These are phyloP conservation scores for Tetropium fuscum DNA, from an alignment of 2,888 invertebrate species.

Conservation along the genomic window DNA sequence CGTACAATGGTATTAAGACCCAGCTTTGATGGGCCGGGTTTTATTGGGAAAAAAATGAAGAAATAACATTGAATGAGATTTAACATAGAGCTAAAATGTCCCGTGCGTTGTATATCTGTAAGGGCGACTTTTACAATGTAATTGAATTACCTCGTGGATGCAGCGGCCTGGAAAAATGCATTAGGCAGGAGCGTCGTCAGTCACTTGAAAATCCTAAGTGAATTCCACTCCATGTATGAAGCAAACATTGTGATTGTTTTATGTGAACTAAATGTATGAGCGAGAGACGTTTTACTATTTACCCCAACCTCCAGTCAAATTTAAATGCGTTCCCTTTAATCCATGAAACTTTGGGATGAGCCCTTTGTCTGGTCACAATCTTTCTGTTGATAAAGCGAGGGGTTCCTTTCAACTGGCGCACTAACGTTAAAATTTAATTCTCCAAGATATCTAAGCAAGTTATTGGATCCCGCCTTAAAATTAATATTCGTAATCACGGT, in stretches of 20 bases:
- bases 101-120: conserved; percentile 38
- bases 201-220: conserved; percentile 49
- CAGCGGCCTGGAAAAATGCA: conserved; percentile 58
- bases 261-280: conserved; percentile 32
- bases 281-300: conserved; percentile 8
- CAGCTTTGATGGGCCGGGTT: too few species aligned
- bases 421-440: too few species aligned
- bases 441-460: too few species aligned
- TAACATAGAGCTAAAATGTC: conserved; percentile 14
- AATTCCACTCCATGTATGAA: conserved; percentile 34
- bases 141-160: conserved; percentile 55
- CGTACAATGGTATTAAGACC: too few species aligned
- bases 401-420: too few species aligned
- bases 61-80: conserved; percentile 17
- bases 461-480: too few species aligned
- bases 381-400: too few species aligned
- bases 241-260: conserved; percentile 51
- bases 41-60: not conserved
- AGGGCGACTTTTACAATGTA: conserved; percentile 44
- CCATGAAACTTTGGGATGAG: too few species aligned
- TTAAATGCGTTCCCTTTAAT: too few species aligned
- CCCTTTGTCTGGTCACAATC: too few species aligned
- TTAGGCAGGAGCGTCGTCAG: conserved; percentile 52
- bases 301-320: too few species aligned
- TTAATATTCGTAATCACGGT: too few species aligned